Evolutionary conservation across 1,140 invertebrate species (phyloP).

Genomic region (Scaptomyza pallida): DNA sequence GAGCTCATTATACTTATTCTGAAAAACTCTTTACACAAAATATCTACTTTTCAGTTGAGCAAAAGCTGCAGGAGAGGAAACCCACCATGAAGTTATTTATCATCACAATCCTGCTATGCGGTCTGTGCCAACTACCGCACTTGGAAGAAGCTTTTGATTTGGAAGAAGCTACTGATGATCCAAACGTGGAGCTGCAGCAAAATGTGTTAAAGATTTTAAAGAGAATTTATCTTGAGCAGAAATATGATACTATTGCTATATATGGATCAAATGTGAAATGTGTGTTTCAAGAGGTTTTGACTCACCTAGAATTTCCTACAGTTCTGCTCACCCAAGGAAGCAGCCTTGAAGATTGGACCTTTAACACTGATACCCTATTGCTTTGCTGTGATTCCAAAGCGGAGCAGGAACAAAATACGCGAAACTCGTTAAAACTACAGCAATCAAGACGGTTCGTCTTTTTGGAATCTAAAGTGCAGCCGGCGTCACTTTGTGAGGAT

Average conservation of each 20-base stretch:
- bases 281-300: slow-evolving; percentile 42
- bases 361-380: slow-evolving; percentile 35
- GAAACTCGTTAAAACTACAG: slow-evolving; percentile 43
- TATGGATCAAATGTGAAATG: slow-evolving; percentile 42
- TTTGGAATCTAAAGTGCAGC: background rate
- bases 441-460: slow-evolving; percentile 31
- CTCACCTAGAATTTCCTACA: slow-evolving; percentile 10
- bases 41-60: slow-evolving; percentile 35
- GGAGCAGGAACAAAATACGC: slow-evolving; percentile 33
- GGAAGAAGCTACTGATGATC: background rate
- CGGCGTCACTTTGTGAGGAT: slow-evolving; percentile 13
- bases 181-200: background rate
- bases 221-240: slow-evolving; percentile 32
- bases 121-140: slow-evolving; percentile 15
- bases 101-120: slow-evolving; percentile 10
- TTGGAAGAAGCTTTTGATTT: background rate
- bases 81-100: slow-evolving; percentile 10
- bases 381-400: slow-evolving; percentile 30
- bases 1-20: no score
- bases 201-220: slow-evolving; percentile 26
- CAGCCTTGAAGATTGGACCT: slow-evolving; percentile 46
- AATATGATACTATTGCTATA: slow-evolving; percentile 43
- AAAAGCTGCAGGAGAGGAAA: slow-evolving; percentile 28
- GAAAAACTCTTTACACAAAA: background rate
- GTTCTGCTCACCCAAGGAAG: slow-evolving; percentile 36